A percentile compares a stretch with the other conserved stretches of the same genome.
Conservation (phyloP, 2,113 vertebrate species). For the Tiliqua scincoides region DNA sequence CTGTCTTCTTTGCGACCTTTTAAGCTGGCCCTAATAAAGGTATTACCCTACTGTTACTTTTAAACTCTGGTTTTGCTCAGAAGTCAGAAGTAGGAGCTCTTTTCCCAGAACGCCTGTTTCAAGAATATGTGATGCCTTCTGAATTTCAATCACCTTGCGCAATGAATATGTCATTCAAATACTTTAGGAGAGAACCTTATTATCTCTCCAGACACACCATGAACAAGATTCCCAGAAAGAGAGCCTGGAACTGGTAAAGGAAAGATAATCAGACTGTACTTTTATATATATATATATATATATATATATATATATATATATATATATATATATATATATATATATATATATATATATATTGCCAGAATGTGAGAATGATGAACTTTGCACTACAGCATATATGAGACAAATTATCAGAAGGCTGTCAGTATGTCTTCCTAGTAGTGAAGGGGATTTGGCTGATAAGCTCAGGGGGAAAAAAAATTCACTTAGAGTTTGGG, state of each 20-base stretch:
- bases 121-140: not conserved
- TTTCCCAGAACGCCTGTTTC: not conserved
- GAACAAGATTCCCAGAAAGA: constrained; percentile 20
- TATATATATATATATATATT: too few species aligned
- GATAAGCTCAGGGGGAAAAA: not conserved
- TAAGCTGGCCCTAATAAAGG: not conserved
- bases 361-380: not conserved
- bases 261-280: not conserved
- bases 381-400: constrained; percentile 6
- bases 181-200: constrained; percentile 17
- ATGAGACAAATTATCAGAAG: constrained; percentile 27
- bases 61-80: not conserved
- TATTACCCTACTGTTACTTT: not conserved
- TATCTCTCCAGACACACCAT: not conserved
- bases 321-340: too few species aligned
- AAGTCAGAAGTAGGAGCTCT: not conserved
- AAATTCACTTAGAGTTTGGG: not conserved
- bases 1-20: not conserved
- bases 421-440: not conserved
- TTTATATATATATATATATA: not conserved
- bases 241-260: not conserved
- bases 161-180: constrained; percentile 5
- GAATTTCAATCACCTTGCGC: not conserved
- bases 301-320: too few species aligned
- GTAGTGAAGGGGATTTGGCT: not conserved